Base-by-base conservation (phyloP, 2,888 invertebrate species). In the Cordylochernes scorpioides region DNA sequence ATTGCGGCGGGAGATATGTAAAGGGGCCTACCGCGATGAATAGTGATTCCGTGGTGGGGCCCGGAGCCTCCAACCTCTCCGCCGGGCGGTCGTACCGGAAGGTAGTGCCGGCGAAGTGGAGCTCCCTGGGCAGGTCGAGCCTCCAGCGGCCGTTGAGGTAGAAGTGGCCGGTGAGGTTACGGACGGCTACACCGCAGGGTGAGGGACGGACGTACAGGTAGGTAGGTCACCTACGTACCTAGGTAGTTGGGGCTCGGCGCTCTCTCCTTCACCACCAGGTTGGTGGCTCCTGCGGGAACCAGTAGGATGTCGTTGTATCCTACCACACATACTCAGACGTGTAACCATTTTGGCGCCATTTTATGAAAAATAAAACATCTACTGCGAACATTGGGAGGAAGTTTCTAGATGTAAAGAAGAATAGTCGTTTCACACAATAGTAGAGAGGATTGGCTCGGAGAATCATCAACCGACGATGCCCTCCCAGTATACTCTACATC, bases 111-210 rank as follows among this genome's bases (percentile, higher is more conserved):
- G 74, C 75, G 46, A 82, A 77, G 33, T 60, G 57, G 45, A 75
- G 57, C 17, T 67, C 66, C 29, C 72, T 63, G 0, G 84, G 80
- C 50, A 78, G 78, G 55, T 84, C 78, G 47, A 94, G 82, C 48
- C 73, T 67, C 70, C 80, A 86, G 50, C 84, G 71, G 2, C 91
- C 91, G 53, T 94, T 94, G 29, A 94, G 58, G 49, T 80, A 82
- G 51, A 74, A 94, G 43, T 72, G 63, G 3, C 73, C 74, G 26
- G 68, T 62, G 31, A 66, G 60, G 52, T 80, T 78, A 39, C 82
- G 65, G 27, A 88, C 61, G 4, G 86, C 88, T 71, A 49, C n/a
- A 19, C 8, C n/a, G n/a, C n/a, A n/a, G n/a, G n/a, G n/a, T n/a
- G n/a, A n/a, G n/a, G n/a, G n/a, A 19, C 19, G 19, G 8, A 9